phyloP scores from a whole-genome alignment of 2,797 vertebrate genomes.

The Acipenser oxyrinchus region DNA sequence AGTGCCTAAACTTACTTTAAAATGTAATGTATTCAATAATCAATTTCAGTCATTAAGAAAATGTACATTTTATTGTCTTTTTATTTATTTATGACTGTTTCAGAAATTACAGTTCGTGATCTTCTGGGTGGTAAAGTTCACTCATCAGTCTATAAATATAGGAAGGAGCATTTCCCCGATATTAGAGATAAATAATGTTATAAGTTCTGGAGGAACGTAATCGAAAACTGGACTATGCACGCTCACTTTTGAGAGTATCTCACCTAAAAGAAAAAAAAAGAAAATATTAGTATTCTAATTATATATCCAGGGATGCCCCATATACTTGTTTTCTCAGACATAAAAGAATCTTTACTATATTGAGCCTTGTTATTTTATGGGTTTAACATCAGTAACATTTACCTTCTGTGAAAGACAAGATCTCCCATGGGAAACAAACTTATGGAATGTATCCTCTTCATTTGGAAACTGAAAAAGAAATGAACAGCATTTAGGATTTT shows the following conservation, averaged over 20 bases:
- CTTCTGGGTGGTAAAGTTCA: constrained; percentile 94
- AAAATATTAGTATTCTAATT: neutral
- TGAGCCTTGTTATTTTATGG: no score
- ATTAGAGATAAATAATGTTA: constrained; percentile 95
- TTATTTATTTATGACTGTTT: constrained; percentile 10
- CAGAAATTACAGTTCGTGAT: constrained; percentile 71
- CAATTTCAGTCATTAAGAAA: no score
- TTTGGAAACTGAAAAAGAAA: constrained; percentile 74
- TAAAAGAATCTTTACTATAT: no score
- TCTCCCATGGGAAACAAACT: constrained; percentile 96
- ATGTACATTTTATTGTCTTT: constrained; percentile 25
- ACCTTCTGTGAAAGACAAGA: constrained; percentile 96
- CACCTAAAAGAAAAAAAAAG: constrained; percentile 56
- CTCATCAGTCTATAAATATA: constrained; percentile 98
- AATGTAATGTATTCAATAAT: no score
- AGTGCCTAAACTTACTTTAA: no score
- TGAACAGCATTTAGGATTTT: neutral
- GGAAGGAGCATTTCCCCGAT: constrained; percentile 93
- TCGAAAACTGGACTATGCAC: constrained; percentile 93
- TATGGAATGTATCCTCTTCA: constrained; percentile 94
- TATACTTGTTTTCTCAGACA: no score
- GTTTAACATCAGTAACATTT: constrained; percentile 9
- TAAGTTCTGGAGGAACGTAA: constrained; percentile 93
- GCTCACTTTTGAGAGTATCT: constrained; percentile 89
- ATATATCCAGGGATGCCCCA: no score